A percentile compares a stretch with the other conserved stretches of the same genome.
These are phyloP conservation scores for Platyscapa corneri DNA, from an alignment of 1,140 invertebrate genomes.

Conservation along the genomic window DNA sequence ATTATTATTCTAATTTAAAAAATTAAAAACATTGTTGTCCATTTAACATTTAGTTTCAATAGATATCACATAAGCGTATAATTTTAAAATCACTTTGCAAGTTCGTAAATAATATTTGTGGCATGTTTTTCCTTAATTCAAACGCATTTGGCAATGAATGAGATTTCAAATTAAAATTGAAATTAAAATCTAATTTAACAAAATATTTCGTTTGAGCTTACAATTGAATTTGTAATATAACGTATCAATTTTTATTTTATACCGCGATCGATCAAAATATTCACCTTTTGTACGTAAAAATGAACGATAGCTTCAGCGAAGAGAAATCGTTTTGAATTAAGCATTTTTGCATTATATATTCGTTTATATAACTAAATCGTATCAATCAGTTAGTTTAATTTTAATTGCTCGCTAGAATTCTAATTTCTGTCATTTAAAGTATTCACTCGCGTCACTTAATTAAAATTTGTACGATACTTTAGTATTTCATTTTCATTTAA, in stretches of 20 bases:
- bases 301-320: not conserved
- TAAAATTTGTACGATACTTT: not conserved
- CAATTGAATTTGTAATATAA: not conserved
- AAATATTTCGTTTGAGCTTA: not conserved
- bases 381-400: not conserved
- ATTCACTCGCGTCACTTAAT: not conserved
- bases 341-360: not conserved
- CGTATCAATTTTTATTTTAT: not conserved
- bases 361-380: not conserved
- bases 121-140: not conserved
- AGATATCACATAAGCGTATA: too few species aligned
- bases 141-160: not conserved
- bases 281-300: not conserved
- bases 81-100: too few species aligned
- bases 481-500: not conserved
- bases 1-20: too few species aligned
- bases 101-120: not conserved
- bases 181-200: not conserved
- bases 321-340: not conserved
- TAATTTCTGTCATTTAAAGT: not conserved
- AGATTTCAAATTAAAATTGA: not conserved
- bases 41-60: too few species aligned
- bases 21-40: too few species aligned
- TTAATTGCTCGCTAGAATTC: not conserved
- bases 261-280: too few species aligned